Conservation (phyloP, 2,888 invertebrate species). For the Beris morrisii region DNA sequence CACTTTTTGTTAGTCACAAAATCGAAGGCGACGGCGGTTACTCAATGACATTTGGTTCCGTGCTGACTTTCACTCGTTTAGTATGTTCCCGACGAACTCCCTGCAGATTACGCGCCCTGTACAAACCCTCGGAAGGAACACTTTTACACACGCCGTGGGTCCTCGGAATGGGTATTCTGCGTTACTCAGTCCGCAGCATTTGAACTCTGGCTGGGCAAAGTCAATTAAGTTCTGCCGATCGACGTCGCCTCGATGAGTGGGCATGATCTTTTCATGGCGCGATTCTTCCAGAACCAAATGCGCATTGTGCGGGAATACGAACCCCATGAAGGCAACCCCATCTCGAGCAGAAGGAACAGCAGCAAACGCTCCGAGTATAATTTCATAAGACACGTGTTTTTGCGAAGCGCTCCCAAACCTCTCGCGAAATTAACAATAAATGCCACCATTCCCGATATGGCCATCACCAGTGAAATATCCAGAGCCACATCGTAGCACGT, state of each 20-base stretch:
- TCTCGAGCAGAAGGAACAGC: constrained; percentile 86
- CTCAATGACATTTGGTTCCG: no score
- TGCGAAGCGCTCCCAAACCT: constrained; percentile 74
- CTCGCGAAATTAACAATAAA: constrained; percentile 93
- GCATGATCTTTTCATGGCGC: constrained; percentile 88
- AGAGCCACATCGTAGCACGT: constrained; percentile 87
- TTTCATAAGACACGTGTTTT: constrained; percentile 89
- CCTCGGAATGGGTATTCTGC: constrained; percentile 95
- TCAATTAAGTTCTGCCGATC: constrained; percentile 94
- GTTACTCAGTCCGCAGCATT: constrained; percentile 88
- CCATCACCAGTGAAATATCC: constrained; percentile 87
- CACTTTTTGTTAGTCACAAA: no score
- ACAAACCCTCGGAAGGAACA: no score
- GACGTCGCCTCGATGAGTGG: constrained; percentile 88
- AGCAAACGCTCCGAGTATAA: constrained; percentile 88
- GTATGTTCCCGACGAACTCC: no score
- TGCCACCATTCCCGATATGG: constrained; percentile 86
- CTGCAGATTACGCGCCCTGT: no score
- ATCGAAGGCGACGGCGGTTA: no score
- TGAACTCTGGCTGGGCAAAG: constrained; percentile 83
- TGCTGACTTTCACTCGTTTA: no score
- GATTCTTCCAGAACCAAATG: constrained; percentile 82
- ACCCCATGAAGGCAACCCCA: constrained; percentile 89
- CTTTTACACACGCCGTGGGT: no score
- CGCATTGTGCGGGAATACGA: constrained; percentile 89